Conservation (phyloP, 2,113 vertebrate genomes). For the Bolborhynchus lineola region DNA sequence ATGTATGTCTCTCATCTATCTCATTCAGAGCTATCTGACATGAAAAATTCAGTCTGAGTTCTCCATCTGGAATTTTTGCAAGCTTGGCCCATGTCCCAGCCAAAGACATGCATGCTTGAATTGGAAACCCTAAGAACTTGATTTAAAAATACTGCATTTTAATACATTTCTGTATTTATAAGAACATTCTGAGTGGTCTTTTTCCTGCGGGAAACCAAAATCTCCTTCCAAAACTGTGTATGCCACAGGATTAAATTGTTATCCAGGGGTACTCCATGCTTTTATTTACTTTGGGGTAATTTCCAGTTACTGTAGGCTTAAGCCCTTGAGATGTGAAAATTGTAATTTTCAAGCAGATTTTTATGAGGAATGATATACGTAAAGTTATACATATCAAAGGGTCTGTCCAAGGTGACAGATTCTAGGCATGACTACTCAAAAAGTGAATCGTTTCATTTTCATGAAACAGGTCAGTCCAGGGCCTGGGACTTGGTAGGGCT, state of each 20-base stretch:
- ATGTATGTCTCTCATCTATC: neutral
- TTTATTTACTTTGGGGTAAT: neutral
- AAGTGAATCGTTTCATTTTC: neutral
- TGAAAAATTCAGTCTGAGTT: neutral
- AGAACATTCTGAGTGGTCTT: neutral
- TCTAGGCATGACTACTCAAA: neutral
- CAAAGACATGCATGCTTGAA: neutral
- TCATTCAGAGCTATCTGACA: neutral
- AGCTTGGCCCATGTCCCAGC: neutral
- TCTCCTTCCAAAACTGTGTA: neutral
- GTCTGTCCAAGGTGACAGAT: neutral
- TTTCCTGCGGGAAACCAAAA: neutral
- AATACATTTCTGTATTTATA: neutral
- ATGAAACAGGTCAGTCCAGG: neutral
- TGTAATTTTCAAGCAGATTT: neutral
- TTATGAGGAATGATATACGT: neutral
- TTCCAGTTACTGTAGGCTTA: neutral
- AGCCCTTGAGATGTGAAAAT: neutral
- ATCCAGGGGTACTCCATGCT: neutral
- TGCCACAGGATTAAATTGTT: neutral
- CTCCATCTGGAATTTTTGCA: neutral
- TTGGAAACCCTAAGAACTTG: neutral
- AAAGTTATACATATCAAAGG: neutral
- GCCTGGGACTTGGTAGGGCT: neutral
- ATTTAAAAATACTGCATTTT: neutral